Conservation (phyloP, 2,113 vertebrate species). For the Sylvia atricapilla region DNA sequence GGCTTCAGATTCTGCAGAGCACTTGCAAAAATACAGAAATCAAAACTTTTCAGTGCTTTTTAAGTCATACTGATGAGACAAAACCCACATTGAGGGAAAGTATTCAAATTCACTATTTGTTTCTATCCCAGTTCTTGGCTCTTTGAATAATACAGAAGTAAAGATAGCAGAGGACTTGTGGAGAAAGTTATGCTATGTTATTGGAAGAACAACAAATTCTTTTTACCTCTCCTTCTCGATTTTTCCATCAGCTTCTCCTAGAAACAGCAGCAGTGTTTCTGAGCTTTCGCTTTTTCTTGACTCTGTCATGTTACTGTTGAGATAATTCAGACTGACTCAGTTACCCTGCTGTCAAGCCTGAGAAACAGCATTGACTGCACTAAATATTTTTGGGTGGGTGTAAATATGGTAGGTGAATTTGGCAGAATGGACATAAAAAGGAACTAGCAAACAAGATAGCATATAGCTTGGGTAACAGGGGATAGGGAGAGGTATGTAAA, state of each 20-base stretch:
- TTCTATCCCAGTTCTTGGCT: background rate
- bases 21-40: background rate
- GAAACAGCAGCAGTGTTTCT: background rate
- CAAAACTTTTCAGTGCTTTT: background rate
- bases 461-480: background rate
- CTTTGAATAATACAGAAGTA: background rate
- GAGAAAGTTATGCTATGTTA: background rate
- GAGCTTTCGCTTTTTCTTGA: background rate
- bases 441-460: background rate
- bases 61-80: background rate
- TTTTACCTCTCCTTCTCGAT: background rate
- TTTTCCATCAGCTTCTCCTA: background rate
- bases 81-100: background rate
- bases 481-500: background rate
- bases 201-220: background rate
- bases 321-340: conserved; percentile 18
- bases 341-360: conserved; percentile 7
- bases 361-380: background rate
- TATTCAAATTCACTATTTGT: background rate
- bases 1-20: background rate
- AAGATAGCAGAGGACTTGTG: background rate
- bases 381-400: background rate
- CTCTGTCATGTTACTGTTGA: conserved; percentile 5
- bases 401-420: background rate
- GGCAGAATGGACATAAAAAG: background rate